phyloP scores from a whole-genome alignment of 2,888 invertebrate species.

The Gibbula magus region DNA sequence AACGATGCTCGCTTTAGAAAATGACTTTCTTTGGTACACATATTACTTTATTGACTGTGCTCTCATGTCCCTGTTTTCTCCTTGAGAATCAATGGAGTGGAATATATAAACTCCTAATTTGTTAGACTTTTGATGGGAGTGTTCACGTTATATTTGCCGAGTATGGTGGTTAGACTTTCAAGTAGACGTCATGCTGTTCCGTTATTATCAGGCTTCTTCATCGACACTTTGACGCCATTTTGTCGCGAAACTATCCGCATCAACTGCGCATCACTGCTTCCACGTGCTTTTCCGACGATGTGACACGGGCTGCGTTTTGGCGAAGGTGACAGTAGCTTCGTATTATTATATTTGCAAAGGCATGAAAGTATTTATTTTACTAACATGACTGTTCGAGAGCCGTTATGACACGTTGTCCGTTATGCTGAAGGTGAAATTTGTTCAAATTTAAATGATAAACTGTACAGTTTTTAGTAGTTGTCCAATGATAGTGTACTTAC shows the following conservation, averaged over 20 bases:
- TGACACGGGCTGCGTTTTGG: neutral
- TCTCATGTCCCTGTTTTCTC: no score
- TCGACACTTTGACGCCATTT: constrained; percentile 2
- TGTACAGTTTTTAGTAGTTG: no score
- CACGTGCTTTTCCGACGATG: neutral
- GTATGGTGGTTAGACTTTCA: neutral
- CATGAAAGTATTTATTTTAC: no score
- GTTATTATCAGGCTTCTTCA: neutral
- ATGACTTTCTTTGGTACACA: no score
- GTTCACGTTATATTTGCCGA: neutral
- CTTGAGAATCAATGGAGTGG: neutral
- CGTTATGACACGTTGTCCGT: no score
- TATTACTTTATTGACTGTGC: no score
- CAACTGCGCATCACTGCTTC: neutral
- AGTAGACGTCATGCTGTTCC: neutral
- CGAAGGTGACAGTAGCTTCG: neutral
- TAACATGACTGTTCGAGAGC: no score
- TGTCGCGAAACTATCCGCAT: neutral
- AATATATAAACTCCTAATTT: neutral
- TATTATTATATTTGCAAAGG: no score
- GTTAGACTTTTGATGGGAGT: neutral
- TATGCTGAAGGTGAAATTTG: no score
- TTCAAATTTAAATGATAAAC: no score
- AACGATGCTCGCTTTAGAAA: no score
- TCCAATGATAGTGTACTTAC: no score